Conservation (phyloP, 2,113 vertebrate genomes). For the Platichthys flesus region DNA sequence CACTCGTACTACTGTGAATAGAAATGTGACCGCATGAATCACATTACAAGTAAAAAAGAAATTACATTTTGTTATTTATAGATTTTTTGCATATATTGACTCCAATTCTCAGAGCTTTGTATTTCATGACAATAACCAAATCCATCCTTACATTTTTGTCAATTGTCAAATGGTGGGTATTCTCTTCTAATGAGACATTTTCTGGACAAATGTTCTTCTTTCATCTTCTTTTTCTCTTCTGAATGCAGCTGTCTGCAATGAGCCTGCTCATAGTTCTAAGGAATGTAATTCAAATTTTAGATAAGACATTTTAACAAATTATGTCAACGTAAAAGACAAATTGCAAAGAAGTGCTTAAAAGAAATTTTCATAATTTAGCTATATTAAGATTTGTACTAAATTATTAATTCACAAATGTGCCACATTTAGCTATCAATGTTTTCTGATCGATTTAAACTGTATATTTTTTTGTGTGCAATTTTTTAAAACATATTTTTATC, state of each 20-base stretch:
- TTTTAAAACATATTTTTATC: no score
- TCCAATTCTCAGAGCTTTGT: no score
- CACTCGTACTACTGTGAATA: background rate
- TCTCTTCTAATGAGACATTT: background rate
- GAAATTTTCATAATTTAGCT: background rate
- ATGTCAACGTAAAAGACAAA: background rate
- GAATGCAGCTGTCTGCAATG: slow-evolving; percentile 7
- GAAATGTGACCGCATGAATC: slow-evolving; percentile 6
- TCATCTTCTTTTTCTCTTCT: background rate
- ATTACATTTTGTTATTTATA: no score
- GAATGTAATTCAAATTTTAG: background rate
- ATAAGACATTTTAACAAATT: slow-evolving; percentile 18
- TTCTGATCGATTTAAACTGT: no score
- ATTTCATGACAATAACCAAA: no score
- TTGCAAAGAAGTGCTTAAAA: background rate
- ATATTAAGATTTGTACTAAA: background rate
- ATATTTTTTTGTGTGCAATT: no score
- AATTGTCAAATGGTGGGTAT: no score
- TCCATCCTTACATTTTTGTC: no score
- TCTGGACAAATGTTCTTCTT: no score
- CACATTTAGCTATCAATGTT: background rate
- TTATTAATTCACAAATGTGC: background rate
- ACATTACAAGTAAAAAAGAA: background rate
- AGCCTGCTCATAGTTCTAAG: background rate
- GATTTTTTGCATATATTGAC: no score